Evolutionary conservation across 2,797 vertebrate species (phyloP).

Genomic region (Schizothorax lantsangensis): DNA sequence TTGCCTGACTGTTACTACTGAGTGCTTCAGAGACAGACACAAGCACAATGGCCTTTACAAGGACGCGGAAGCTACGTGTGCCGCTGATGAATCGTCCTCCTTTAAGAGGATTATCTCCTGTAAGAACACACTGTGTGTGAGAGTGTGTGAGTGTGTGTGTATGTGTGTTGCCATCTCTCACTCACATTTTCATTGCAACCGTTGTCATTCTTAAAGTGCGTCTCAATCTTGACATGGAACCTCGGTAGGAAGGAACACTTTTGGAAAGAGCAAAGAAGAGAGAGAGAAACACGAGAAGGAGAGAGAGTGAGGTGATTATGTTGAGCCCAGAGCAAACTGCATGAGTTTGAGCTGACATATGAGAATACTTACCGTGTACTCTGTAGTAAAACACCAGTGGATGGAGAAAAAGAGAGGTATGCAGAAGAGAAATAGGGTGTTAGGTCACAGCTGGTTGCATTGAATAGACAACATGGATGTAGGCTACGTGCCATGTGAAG

Average conservation of each 20-base stretch:
- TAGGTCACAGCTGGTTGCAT: constrained; percentile 39
- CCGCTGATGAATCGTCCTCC: constrained; percentile 25
- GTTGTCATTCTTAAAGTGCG: constrained; percentile 84
- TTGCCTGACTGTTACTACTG: constrained; percentile 12
- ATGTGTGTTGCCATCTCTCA: constrained; percentile 44
- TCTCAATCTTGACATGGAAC: constrained; percentile 84
- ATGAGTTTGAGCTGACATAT: constrained; percentile 68
- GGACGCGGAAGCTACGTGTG: constrained; percentile 5
- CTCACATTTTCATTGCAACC: constrained; percentile 83
- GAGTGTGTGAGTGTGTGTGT: background rate
- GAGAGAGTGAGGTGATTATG: constrained; percentile 15
- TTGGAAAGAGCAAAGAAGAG: constrained; percentile 12
- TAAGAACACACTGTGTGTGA: background rate
- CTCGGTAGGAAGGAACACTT: constrained; percentile 83
- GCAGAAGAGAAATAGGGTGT: constrained; percentile 40
- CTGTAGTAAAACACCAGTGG: constrained; percentile 67
- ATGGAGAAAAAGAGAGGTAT: constrained; percentile 47
- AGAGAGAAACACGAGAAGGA: background rate
- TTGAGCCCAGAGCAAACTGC: constrained; percentile 53
- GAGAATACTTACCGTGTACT: constrained; percentile 81
- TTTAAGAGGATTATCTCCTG: constrained; percentile 52
- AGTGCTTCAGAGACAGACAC: constrained; percentile 26
- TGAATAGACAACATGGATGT: background rate
- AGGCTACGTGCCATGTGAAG: background rate
- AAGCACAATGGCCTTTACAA: constrained; percentile 33